Evolutionary conservation across 2,888 invertebrate genomes (phyloP).

Genomic region (Orthonychiurus folsomi): DNA sequence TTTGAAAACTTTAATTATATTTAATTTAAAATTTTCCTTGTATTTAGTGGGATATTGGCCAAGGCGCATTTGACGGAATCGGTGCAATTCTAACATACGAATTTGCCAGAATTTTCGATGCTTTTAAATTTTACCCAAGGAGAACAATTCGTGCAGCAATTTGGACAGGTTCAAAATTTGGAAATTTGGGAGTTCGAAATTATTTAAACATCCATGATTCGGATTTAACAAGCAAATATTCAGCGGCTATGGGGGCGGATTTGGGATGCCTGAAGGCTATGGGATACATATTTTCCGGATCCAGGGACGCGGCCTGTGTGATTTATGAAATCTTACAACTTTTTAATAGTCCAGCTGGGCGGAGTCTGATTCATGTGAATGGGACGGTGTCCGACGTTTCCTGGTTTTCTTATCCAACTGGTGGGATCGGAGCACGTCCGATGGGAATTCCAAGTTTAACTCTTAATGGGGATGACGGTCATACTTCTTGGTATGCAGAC

Average conservation of each 20-base stretch:
- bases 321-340: slow-evolving; percentile 10
- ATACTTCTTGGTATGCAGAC: slow-evolving; percentile 10
- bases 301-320: slow-evolving; percentile 7
- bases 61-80: slow-evolving; percentile 48
- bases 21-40: not conserved
- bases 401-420: slow-evolving; percentile 4
- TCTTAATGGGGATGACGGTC: slow-evolving; percentile 12
- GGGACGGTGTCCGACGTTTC: slow-evolving; percentile 12
- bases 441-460: slow-evolving; percentile 9
- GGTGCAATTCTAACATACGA: slow-evolving; percentile 35
- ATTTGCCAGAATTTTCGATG: slow-evolving; percentile 11
- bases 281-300: slow-evolving; percentile 10
- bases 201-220: slow-evolving; percentile 12
- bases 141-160: slow-evolving; percentile 10
- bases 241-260: slow-evolving; percentile 7
- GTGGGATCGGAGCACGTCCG: slow-evolving; percentile 10
- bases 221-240: slow-evolving; percentile 6
- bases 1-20: no score
- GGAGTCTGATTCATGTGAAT: slow-evolving; percentile 13
- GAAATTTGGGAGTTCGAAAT: slow-evolving; percentile 9
- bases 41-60: slow-evolving; percentile 46
- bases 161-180: slow-evolving; percentile 10
- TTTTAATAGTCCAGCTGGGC: not conserved
- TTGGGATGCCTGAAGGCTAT: slow-evolving; percentile 7
- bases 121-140: slow-evolving; percentile 11